These are phyloP conservation scores for Lathamus discolor DNA, from an alignment of 2,113 vertebrate species.

Conservation along the genomic window DNA sequence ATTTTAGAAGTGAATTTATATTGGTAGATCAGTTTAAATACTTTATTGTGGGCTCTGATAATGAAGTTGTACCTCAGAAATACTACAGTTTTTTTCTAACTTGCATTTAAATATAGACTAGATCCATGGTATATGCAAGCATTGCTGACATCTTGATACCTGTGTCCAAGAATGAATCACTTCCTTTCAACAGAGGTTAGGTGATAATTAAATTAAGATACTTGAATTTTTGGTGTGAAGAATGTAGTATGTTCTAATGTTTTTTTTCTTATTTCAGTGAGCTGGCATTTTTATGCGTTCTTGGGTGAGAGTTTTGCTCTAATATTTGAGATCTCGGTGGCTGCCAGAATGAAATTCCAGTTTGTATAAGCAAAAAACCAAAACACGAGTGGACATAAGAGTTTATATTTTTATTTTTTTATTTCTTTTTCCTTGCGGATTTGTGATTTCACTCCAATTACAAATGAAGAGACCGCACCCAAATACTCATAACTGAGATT, in stretches of 20 bases:
- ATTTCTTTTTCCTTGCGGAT: background rate
- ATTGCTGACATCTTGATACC: background rate
- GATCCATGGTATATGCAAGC: background rate
- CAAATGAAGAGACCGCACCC: background rate
- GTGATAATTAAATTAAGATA: background rate
- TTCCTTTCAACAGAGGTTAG: background rate
- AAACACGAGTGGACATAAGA: background rate
- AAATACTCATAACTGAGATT: background rate
- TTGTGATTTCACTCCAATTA: background rate
- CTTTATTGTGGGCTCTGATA: background rate
- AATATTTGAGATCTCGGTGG: background rate
- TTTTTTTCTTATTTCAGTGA: background rate
- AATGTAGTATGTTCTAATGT: fast-evolving
- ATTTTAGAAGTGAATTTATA: background rate
- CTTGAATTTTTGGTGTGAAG: background rate
- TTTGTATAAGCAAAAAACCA: background rate
- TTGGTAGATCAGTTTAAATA: background rate
- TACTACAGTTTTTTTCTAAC: background rate
- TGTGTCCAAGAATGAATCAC: background rate
- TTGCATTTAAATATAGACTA: background rate
- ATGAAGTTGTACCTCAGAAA: background rate
- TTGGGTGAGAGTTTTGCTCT: background rate
- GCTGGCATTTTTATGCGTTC: background rate
- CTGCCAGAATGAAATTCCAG: background rate
- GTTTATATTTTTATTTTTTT: background rate